phyloP scores from a whole-genome alignment of 2,888 invertebrate genomes.

The Muschampia plurimacula region DNA sequence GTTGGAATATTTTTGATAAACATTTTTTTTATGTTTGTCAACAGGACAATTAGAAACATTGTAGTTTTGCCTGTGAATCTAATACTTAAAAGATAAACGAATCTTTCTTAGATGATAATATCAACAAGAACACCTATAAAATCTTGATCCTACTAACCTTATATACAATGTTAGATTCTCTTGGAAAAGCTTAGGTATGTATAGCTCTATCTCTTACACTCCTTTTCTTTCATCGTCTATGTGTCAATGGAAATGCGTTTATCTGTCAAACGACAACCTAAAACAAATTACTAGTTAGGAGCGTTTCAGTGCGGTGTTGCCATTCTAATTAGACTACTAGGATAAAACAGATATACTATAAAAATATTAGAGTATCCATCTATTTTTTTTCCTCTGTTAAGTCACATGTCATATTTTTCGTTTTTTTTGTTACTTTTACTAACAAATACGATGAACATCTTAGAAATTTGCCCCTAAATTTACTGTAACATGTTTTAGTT shows the following conservation, averaged over 20 bases:
- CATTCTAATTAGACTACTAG: slow-evolving; percentile 23
- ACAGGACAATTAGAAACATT: too few species aligned
- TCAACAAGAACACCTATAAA: too few species aligned
- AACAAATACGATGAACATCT: not conserved
- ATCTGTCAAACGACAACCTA: slow-evolving; percentile 25
- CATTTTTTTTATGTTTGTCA: too few species aligned
- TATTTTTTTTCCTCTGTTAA: too few species aligned
- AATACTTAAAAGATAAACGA: too few species aligned
- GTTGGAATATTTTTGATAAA: too few species aligned
- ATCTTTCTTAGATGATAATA: too few species aligned
- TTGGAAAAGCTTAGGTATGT: not conserved
- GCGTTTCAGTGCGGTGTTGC: slow-evolving; percentile 19
- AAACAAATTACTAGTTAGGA: slow-evolving; percentile 33
- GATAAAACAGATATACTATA: not conserved
- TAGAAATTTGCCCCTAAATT: not conserved
- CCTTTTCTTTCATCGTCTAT: not conserved
- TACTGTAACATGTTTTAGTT: not conserved
- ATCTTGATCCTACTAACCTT: too few species aligned
- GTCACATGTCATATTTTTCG: too few species aligned
- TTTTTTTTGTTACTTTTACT: too few species aligned
- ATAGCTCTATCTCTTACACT: not conserved
- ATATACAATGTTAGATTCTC: too few species aligned
- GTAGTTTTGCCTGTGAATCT: too few species aligned
- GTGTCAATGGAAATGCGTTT: slow-evolving; percentile 10
- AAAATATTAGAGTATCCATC: not conserved